Conservation (phyloP, 1,140 invertebrate genomes). For the Nautilus pompilius region DNA sequence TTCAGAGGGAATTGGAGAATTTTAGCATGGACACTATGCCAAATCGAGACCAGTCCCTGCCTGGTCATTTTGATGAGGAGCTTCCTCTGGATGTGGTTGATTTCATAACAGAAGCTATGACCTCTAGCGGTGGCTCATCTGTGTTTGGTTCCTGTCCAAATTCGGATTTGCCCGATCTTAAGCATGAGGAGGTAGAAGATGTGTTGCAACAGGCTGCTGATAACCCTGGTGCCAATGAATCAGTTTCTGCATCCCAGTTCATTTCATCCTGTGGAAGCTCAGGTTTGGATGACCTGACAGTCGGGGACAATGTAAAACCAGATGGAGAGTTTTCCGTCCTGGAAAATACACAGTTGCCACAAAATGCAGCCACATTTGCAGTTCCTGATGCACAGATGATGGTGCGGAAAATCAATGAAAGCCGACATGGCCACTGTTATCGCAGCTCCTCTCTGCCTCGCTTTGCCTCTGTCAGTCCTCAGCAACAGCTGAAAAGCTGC, state of each 20-base stretch:
- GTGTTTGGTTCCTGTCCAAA: neutral
- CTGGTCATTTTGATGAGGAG: slow-evolving; percentile 14
- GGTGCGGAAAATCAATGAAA: neutral
- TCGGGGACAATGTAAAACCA: too few relatives aligned
- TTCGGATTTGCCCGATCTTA: neutral
- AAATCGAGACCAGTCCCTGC: too few relatives aligned
- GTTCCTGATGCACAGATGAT: neutral
- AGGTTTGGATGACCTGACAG: too few relatives aligned
- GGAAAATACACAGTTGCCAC: too few relatives aligned
- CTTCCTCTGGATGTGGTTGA: slow-evolving; percentile 32
- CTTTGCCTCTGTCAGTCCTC: neutral
- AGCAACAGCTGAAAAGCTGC: neutral
- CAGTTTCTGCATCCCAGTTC: neutral
- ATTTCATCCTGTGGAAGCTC: too few relatives aligned
- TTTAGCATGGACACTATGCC: too few relatives aligned
- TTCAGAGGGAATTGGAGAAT: too few relatives aligned
- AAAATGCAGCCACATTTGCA: slow-evolving; percentile 1
- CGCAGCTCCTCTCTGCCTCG: neutral
- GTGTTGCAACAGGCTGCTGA: neutral
- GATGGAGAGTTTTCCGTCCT: too few relatives aligned
- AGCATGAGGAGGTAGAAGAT: slow-evolving; percentile 1
- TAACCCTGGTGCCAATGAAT: neutral
- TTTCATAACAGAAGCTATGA: slow-evolving; percentile 31
- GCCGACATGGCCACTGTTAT: neutral
- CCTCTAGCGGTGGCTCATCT: neutral